Conservation (phyloP, 1,140 invertebrate genomes). For the Hypothenemus hampei region DNA sequence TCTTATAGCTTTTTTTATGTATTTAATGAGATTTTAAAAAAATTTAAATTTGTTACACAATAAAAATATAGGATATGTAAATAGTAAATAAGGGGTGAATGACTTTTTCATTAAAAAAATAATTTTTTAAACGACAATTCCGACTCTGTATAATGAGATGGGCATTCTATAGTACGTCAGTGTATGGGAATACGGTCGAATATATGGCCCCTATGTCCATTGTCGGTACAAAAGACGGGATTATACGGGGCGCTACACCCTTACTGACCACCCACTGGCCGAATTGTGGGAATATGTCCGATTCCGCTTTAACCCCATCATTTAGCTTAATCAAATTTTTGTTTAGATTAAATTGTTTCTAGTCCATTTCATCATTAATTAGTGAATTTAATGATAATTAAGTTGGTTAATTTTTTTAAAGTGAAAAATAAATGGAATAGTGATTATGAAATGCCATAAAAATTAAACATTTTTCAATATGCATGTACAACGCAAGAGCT, state of each 20-base stretch:
- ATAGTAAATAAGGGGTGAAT: not conserved
- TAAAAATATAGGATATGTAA: too few species aligned
- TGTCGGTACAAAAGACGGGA: constrained; percentile 24
- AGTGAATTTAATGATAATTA: not conserved
- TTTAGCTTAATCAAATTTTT: constrained; percentile 28
- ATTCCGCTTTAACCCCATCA: constrained; percentile 23
- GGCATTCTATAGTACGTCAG: constrained; percentile 12
- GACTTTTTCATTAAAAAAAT: not conserved
- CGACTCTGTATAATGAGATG: constrained; percentile 3
- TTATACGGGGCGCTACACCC: constrained; percentile 21
- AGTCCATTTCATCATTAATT: constrained; percentile 15
- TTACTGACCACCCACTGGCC: constrained; percentile 25
- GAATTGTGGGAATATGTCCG: constrained; percentile 19
- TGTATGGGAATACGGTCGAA: constrained; percentile 4
- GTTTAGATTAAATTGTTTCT: constrained; percentile 18
- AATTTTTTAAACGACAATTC: not conserved
- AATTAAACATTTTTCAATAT: too few species aligned
- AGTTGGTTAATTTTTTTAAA: not conserved
- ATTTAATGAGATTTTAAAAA: too few species aligned
- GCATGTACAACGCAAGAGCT: too few species aligned
- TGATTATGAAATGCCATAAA: too few species aligned
- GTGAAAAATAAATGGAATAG: too few species aligned
- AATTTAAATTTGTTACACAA: too few species aligned
- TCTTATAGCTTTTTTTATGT: too few species aligned
- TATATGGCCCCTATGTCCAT: constrained; percentile 24